Conservation (phyloP, 2,888 invertebrate species). For the Drosophila picticornis region DNA sequence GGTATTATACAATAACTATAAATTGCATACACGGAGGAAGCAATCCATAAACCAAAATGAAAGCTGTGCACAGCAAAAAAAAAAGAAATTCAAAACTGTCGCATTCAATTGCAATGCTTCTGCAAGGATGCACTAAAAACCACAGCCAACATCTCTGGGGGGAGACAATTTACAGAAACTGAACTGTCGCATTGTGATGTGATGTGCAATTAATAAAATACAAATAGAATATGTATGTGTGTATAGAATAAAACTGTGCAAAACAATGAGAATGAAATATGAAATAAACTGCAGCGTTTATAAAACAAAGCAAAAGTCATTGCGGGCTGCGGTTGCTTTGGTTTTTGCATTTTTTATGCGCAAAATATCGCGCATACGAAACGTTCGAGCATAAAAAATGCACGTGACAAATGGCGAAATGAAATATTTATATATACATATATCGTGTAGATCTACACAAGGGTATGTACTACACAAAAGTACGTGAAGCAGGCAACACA, state of each 20-base stretch:
- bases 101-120: slow-evolving; percentile 27
- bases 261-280: slow-evolving; percentile 23
- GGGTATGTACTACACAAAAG: slow-evolving; percentile 15
- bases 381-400: slow-evolving; percentile 73
- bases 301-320: slow-evolving; percentile 30
- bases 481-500: slow-evolving; percentile 26
- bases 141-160: slow-evolving; percentile 13
- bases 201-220: slow-evolving; percentile 51
- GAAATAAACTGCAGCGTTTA: slow-evolving; percentile 37
- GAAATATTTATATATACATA: slow-evolving; percentile 69
- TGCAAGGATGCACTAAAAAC: slow-evolving; percentile 9
- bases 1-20: slow-evolving; percentile 2
- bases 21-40: slow-evolving; percentile 13
- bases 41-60: slow-evolving; percentile 29
- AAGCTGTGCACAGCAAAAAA: slow-evolving; percentile 22
- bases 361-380: slow-evolving; percentile 63
- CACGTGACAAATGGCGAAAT: slow-evolving; percentile 77
- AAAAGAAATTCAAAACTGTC: slow-evolving; percentile 7
- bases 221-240: slow-evolving; percentile 27
- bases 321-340: slow-evolving; percentile 16
- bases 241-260: slow-evolving; percentile 12
- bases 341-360: slow-evolving; percentile 46
- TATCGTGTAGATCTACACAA: slow-evolving; percentile 40
- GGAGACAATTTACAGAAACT: slow-evolving; percentile 6
- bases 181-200: slow-evolving; percentile 16